Evolutionary conservation across 2,888 invertebrate species (phyloP).

Genomic region (Neria commutata): DNA sequence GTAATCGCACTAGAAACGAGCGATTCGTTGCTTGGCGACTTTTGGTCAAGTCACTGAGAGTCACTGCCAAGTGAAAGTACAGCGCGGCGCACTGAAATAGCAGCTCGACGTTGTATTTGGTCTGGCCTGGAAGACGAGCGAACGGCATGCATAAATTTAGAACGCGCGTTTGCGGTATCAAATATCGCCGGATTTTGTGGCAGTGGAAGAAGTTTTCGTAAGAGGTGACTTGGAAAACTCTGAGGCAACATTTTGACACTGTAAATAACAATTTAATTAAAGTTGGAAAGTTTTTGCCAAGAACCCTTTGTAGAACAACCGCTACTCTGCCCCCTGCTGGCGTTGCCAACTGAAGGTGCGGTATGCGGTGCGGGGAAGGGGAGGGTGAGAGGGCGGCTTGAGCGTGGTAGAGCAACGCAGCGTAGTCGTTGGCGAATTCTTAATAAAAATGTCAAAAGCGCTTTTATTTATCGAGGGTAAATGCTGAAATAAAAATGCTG

Average conservation of each 20-base stretch:
- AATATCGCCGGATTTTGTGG: background rate
- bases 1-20: no score
- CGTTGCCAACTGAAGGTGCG: background rate
- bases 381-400: background rate
- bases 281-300: background rate
- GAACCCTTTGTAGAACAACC: background rate
- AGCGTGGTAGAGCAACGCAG: background rate
- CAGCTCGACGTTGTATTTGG: background rate
- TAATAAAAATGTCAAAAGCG: conserved; percentile 16
- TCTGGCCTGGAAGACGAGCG: background rate
- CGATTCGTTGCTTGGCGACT: background rate
- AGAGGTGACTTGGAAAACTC: background rate
- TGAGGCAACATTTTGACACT: background rate
- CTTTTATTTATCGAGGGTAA: conserved; percentile 5
- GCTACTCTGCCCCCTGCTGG: background rate
- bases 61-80: background rate
- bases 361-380: background rate
- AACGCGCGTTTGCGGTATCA: background rate
- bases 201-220: background rate
- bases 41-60: no score
- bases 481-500: conserved; percentile 3
- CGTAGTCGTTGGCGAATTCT: conserved; percentile 6
- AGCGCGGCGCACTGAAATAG: background rate
- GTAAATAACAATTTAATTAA: background rate
- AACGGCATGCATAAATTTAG: background rate